phyloP scores from a whole-genome alignment of 2,113 vertebrate species.

The Amblyopsis rosae region DNA sequence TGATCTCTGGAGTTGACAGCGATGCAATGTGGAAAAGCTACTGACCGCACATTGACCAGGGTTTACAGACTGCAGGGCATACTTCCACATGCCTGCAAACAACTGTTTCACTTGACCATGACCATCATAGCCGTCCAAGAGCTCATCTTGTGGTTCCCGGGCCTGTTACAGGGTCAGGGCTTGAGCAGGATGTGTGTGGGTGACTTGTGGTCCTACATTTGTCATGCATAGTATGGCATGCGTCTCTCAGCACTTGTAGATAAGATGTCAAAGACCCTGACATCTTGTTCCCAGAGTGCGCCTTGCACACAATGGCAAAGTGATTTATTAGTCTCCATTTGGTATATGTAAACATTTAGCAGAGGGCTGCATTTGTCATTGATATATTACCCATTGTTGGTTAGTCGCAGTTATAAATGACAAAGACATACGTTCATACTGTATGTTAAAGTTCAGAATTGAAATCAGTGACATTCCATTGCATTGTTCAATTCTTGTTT shows the following conservation, averaged over 20 bases:
- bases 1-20: no score
- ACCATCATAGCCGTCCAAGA: conserved; percentile 25
- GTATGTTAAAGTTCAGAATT: background rate
- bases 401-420: background rate
- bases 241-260: conserved; percentile 39
- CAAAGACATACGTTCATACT: background rate
- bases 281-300: conserved; percentile 19
- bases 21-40: no score
- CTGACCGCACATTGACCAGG: no score
- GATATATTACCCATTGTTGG: background rate
- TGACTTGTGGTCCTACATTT: conserved; percentile 28
- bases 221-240: conserved; percentile 45
- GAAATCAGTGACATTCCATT: background rate
- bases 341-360: conserved; percentile 11
- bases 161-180: conserved; percentile 28
- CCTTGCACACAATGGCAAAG: conserved; percentile 4
- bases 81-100: no score
- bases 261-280: conserved; percentile 36
- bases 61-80: no score
- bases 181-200: conserved; percentile 13
- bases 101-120: conserved; percentile 50
- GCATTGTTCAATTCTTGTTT: no score
- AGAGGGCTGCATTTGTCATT: background rate
- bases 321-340: conserved; percentile 18
- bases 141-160: conserved; percentile 38